Evolutionary conservation across 1,140 invertebrate genomes (phyloP).

Genomic region (Tetraneura akinire): DNA sequence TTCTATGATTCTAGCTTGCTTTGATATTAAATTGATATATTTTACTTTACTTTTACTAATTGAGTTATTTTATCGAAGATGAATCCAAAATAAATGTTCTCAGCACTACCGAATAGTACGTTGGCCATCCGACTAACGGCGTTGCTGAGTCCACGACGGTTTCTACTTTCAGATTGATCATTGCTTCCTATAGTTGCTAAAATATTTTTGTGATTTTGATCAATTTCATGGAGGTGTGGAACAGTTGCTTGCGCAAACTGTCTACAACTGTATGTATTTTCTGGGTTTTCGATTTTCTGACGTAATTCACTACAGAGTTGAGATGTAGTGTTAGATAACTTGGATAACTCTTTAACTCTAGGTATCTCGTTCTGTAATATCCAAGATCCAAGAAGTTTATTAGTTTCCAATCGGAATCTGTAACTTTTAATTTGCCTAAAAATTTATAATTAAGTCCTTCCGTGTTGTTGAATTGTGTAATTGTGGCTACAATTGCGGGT

Average conservation of each 20-base stretch:
- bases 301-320: not conserved
- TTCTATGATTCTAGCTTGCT: not conserved
- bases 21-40: not conserved
- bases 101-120: not conserved
- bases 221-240: slow-evolving; percentile 6
- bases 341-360: not conserved
- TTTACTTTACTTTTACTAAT: not conserved
- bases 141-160: not conserved
- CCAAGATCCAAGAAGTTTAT: not conserved
- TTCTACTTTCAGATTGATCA: not conserved
- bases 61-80: not conserved
- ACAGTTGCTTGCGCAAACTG: slow-evolving; percentile 1
- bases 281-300: not conserved
- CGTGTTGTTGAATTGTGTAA: not conserved
- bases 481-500: not conserved
- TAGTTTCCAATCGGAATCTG: not conserved
- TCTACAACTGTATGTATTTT: not conserved
- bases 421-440: not conserved
- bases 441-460: not conserved
- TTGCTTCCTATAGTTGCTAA: not conserved
- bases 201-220: not conserved
- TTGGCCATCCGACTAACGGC: not conserved
- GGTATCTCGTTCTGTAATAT: not conserved
- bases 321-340: not conserved
- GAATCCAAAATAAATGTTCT: not conserved